A percentile compares a stretch with the other conserved stretches of the same genome.
Evolutionary conservation across 2,888 invertebrate genomes (phyloP).

Genomic region (Rhingia rostrata): DNA sequence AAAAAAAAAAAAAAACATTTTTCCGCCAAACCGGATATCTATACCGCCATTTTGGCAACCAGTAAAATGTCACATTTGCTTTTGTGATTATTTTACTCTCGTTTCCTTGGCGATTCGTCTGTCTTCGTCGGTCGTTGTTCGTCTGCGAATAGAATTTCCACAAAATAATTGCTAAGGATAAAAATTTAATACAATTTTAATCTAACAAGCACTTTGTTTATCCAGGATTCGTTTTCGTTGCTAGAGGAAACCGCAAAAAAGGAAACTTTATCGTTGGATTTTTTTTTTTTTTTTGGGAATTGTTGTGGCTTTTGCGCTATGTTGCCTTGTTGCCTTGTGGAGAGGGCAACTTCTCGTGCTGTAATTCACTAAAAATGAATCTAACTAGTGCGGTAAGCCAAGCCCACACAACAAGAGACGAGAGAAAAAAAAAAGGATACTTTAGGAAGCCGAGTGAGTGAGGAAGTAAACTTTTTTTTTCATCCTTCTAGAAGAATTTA

Average conservation of each 20-base stretch:
- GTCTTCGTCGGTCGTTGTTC: conserved; percentile 14
- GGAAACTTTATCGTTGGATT: conserved; percentile 8
- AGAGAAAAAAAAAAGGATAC: conserved; percentile 20
- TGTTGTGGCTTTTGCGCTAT: conserved; percentile 43
- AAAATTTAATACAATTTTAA: conserved; percentile 66
- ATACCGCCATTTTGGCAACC: conserved; percentile 30
- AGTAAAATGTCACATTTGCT: conserved; percentile 40
- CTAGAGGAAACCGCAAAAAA: conserved; percentile 12
- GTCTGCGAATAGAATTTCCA: conserved; percentile 31
- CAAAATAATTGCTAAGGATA: conserved; percentile 65
- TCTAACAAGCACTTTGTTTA: conserved; percentile 64
- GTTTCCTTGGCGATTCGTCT: conserved; percentile 52
- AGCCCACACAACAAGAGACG: conserved; percentile 17
- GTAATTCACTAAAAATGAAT: conserved; percentile 66
- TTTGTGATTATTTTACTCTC: conserved; percentile 50
- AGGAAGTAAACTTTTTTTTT: conserved; percentile 11
- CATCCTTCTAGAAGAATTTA: conserved; percentile 16
- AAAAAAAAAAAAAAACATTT: too few species aligned
- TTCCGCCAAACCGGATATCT: conserved; percentile 9
- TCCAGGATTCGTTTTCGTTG: conserved; percentile 57
- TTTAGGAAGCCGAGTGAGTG: neutral
- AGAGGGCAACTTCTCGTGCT: conserved; percentile 41
- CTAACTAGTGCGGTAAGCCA: conserved; percentile 65
- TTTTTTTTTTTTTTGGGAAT: conserved; percentile 30
- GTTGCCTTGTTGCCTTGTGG: neutral